Percentiles rank a stretch among this genome's conserved stretches.
Evolutionary conservation across 2,888 invertebrate species (phyloP).

Genomic region (Odontocolon sp.): DNA sequence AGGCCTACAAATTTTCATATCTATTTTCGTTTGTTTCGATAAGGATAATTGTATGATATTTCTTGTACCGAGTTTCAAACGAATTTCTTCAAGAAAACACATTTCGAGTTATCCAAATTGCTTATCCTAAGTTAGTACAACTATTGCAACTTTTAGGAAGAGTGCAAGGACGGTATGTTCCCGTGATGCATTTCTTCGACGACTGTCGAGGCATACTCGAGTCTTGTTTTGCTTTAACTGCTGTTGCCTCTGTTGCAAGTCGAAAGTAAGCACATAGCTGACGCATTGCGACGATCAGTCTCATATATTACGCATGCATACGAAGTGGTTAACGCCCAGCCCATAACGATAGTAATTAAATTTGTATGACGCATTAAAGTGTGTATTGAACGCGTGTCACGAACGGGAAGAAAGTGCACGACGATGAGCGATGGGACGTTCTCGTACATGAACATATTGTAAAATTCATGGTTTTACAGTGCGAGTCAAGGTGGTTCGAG

Average conservation of each 20-base stretch:
- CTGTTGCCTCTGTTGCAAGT: background rate
- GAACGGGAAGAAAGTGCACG: constrained; percentile 3
- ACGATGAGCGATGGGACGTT: constrained; percentile 41
- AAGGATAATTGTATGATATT: too few relatives aligned
- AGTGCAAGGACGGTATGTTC: background rate
- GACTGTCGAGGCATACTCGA: constrained; percentile 46
- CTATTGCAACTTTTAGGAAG: background rate
- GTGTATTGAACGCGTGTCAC: constrained; percentile 15
- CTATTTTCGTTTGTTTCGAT: too few relatives aligned
- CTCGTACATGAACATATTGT: constrained; percentile 28
- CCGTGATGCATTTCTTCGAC: constrained; percentile 38
- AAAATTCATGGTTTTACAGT: constrained; percentile 17
- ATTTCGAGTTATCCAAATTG: background rate
- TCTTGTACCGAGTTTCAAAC: too few relatives aligned
- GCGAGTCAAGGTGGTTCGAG: background rate
- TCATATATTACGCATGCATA: constrained; percentile 73
- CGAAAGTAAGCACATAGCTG: constrained; percentile 53
- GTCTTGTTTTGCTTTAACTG: constrained; percentile 32
- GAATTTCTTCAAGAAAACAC: too few relatives aligned
- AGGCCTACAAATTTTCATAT: too few relatives aligned
- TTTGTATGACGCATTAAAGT: constrained; percentile 58
- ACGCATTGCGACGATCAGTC: constrained; percentile 72
- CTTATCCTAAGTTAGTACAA: background rate
- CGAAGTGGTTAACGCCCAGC: constrained; percentile 51
- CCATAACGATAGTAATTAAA: constrained; percentile 66